Conservation (phyloP, 2,888 invertebrate genomes). For the Tribolium freemani region DNA sequence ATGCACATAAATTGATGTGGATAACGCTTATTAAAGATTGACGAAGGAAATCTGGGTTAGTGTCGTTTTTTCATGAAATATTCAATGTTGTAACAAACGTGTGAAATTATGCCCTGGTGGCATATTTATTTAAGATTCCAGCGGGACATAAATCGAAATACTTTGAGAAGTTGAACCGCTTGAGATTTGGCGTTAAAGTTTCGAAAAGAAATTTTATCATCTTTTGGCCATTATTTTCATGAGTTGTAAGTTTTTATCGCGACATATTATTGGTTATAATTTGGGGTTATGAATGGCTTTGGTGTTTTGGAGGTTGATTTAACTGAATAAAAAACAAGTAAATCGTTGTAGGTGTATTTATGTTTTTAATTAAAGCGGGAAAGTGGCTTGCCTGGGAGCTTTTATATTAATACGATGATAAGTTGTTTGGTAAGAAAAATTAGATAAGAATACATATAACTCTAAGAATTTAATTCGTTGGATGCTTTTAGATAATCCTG, state of each 20-base stretch:
- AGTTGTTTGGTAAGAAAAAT: background rate
- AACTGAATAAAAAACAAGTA: slow-evolving; percentile 21
- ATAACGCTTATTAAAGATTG: slow-evolving; percentile 15
- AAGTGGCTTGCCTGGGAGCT: background rate
- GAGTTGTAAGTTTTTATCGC: slow-evolving; percentile 36
- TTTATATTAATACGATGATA: background rate
- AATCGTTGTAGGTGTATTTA: slow-evolving; percentile 15
- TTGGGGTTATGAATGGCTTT: slow-evolving; percentile 20
- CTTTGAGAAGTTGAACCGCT: slow-evolving; percentile 37
- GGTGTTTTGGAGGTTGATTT: slow-evolving; percentile 14
- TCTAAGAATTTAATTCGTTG: slow-evolving; percentile 14
- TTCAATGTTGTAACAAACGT: slow-evolving; percentile 39
- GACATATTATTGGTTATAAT: slow-evolving; percentile 35
- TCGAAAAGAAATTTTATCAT: slow-evolving; percentile 35
- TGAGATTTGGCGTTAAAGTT: slow-evolving; percentile 32
- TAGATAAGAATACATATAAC: background rate
- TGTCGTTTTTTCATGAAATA: slow-evolving; percentile 30
- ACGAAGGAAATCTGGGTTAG: slow-evolving; percentile 10
- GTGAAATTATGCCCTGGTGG: slow-evolving; percentile 41
- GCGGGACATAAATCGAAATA: slow-evolving; percentile 40
- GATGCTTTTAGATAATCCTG: slow-evolving; percentile 31
- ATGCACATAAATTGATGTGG: slow-evolving; percentile 13
- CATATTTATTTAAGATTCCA: slow-evolving; percentile 41
- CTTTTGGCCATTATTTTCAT: slow-evolving; percentile 36
- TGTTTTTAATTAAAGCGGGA: slow-evolving; percentile 24